A percentile compares a stretch with the other conserved stretches of the same genome.
These are phyloP conservation scores for Equus quagga DNA, from an alignment of 2,113 vertebrate genomes.

Conservation along the genomic window DNA sequence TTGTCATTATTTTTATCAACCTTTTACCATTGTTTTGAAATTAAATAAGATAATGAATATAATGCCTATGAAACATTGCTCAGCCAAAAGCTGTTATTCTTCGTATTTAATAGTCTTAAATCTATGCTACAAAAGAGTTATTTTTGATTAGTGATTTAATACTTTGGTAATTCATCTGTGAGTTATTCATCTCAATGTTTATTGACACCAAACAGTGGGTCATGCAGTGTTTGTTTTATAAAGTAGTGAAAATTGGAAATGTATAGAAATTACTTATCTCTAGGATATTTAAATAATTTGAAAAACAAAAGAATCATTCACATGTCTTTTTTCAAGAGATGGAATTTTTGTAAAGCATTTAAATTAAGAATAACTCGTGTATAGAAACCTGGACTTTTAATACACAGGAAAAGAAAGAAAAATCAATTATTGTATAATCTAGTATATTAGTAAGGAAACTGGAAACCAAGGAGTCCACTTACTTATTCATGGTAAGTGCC, in stretches of 20 bases:
- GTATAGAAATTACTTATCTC: conserved; percentile 17
- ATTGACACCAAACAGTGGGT: neutral
- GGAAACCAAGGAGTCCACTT: neutral
- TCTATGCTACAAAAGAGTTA: neutral
- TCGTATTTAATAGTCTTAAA: conserved; percentile 22
- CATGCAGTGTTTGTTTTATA: neutral
- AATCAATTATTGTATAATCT: neutral
- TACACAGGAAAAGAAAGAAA: neutral
- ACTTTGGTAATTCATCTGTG: neutral
- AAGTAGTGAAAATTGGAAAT: conserved; percentile 17
- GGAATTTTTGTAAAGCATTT: neutral
- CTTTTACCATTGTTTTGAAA: conserved; percentile 40
- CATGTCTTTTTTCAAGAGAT: neutral
- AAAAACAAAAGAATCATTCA: neutral
- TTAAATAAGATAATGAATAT: conserved; percentile 28
- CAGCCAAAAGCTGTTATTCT: neutral
- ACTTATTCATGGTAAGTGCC: neutral
- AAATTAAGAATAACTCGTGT: neutral
- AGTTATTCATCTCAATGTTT: conserved; percentile 13
- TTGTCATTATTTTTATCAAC: conserved; percentile 61
- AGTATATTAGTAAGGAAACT: neutral
- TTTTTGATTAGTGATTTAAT: conserved; percentile 52
- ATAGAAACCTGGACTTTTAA: neutral
- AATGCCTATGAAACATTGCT: neutral
- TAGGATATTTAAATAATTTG: neutral